Percentiles rank a stretch among this genome's conserved stretches.
phyloP scores from a whole-genome alignment of 2,888 invertebrate species.

The Macrosiphum euphorbiae region DNA sequence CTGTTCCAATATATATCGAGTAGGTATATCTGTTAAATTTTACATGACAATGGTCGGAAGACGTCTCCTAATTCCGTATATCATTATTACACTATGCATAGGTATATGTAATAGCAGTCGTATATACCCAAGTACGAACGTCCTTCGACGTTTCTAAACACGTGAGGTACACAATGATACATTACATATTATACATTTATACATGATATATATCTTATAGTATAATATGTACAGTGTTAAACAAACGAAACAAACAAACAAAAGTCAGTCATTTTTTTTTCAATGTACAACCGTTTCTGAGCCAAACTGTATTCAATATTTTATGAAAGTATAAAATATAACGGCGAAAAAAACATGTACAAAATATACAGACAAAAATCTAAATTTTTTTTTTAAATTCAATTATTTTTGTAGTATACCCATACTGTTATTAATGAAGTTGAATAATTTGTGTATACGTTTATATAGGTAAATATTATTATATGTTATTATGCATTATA shows the following conservation, averaged over 20 bases:
- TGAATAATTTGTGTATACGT: no score
- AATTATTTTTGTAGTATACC: background rate
- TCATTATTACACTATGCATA: background rate
- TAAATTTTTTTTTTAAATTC: background rate
- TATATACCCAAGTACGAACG: background rate
- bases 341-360: background rate
- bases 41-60: conserved; percentile 36
- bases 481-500: no score
- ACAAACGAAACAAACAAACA: background rate
- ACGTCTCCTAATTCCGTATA: conserved; percentile 24
- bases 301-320: background rate
- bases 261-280: background rate
- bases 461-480: no score
- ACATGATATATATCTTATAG: background rate
- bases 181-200: background rate
- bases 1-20: background rate
- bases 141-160: background rate
- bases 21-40: background rate
- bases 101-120: background rate
- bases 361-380: no score
- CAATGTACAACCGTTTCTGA: background rate
- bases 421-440: no score
- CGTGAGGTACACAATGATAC: background rate
- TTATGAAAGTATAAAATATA: background rate
- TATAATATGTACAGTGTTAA: background rate